Evolutionary conservation across 2,888 invertebrate genomes (phyloP).

Genomic region (Pinctada fucata): DNA sequence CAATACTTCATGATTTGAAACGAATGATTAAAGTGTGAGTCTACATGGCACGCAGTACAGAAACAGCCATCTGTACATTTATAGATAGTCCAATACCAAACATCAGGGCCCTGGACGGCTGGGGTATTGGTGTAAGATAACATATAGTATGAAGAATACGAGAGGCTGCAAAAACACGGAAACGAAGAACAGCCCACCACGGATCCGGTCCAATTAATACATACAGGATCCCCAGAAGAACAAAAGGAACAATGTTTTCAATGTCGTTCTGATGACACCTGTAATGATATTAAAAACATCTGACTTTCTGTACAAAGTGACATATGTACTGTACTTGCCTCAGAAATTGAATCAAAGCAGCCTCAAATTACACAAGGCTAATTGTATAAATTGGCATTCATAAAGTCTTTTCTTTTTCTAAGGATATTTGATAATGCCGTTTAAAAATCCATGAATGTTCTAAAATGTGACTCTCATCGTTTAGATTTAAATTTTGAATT

Average conservation of each 20-base stretch:
- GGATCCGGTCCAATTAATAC: constrained; percentile 81
- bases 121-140: constrained; percentile 82
- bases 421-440: background rate
- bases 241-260: constrained; percentile 85
- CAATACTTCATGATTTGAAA: no score
- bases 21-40: no score
- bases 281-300: constrained; percentile 55
- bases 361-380: no score
- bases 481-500: no score
- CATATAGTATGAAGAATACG: constrained; percentile 83
- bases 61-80: constrained; percentile 79
- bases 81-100: constrained; percentile 78
- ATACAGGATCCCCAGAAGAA: constrained; percentile 82
- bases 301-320: background rate
- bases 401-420: no score
- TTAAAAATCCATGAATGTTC: background rate
- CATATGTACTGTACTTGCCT: background rate
- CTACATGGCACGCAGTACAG: constrained; percentile 28
- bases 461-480: no score
- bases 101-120: constrained; percentile 80
- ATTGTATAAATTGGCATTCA: no score
- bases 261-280: constrained; percentile 86
- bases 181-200: constrained; percentile 79
- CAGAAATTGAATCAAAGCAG: background rate
- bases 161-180: constrained; percentile 80